phyloP scores from a whole-genome alignment of 2,797 vertebrate species.

The Malurus splendens region DNA sequence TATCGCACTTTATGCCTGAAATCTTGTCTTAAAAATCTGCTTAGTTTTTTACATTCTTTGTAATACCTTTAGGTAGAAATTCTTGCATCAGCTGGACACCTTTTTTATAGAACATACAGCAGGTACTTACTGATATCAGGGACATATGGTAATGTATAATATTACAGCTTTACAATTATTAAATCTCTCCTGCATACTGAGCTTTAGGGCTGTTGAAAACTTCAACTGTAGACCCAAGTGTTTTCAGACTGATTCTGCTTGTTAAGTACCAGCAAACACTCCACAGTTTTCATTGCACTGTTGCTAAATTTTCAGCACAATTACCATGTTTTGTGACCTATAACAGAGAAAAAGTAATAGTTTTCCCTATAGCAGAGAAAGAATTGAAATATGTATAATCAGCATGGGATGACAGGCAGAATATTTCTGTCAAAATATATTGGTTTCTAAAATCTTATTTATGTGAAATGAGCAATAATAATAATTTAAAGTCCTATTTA shows the following conservation, averaged over 20 bases:
- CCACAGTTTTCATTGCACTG: background rate
- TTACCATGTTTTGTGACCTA: background rate
- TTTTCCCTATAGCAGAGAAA: constrained; percentile 15
- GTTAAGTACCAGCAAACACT: background rate
- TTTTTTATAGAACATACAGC: background rate
- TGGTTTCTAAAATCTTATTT: constrained; percentile 30
- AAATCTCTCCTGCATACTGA: background rate
- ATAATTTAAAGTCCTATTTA: constrained; percentile 40
- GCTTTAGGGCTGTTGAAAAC: background rate
- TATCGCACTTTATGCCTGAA: background rate
- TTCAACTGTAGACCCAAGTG: background rate
- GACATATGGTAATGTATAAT: background rate
- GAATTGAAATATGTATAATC: constrained; percentile 27
- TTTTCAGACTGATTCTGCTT: background rate
- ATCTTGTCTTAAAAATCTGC: background rate
- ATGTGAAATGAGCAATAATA: constrained; percentile 24
- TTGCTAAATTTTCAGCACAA: background rate
- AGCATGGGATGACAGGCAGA: background rate
- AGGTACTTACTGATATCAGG: background rate
- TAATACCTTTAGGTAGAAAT: background rate
- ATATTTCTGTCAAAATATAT: constrained; percentile 40
- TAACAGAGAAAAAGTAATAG: background rate
- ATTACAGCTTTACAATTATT: background rate
- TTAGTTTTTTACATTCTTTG: background rate
- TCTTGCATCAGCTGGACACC: background rate